Percentiles rank a stretch among this genome's conserved stretches.
These are phyloP conservation scores for Mesopsocus fuscifrons DNA, from an alignment of 2,888 invertebrate genomes.

Conservation along the genomic window DNA sequence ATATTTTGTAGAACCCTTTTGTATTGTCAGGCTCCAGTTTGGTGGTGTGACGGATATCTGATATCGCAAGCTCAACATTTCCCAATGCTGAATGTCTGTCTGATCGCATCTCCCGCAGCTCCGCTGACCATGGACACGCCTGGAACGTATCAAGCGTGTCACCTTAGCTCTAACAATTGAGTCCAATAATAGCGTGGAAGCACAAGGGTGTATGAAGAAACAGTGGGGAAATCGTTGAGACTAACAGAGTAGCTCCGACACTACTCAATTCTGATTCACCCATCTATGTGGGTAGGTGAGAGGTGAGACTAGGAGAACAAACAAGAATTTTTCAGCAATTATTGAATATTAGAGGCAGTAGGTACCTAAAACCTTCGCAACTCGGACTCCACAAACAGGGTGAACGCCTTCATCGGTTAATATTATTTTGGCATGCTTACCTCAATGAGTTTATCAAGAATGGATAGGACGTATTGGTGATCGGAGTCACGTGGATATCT, in stretches of 20 bases:
- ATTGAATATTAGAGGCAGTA: too few relatives aligned
- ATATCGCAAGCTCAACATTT: slow-evolving; percentile 69
- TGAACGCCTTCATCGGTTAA: not conserved
- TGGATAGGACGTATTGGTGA: slow-evolving; percentile 36
- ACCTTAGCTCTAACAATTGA: not conserved
- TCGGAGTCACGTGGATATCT: slow-evolving; percentile 36
- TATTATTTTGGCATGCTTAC: slow-evolving; percentile 19
- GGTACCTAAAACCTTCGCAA: too few relatives aligned
- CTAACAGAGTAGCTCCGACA: not conserved
- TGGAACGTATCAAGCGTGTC: slow-evolving; percentile 19
- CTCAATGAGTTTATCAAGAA: slow-evolving; percentile 50
- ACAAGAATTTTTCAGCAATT: too few relatives aligned
- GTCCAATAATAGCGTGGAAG: not conserved
- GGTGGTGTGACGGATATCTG: slow-evolving; percentile 77
- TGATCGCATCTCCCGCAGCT: slow-evolving; percentile 66
- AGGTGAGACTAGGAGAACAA: too few relatives aligned
- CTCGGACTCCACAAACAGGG: too few relatives aligned
- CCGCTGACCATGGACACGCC: slow-evolving; percentile 74
- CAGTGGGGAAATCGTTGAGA: not conserved
- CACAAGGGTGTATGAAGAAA: not conserved
- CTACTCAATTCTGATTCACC: not conserved
- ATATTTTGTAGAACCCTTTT: slow-evolving; percentile 63
- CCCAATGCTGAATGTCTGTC: slow-evolving; percentile 63
- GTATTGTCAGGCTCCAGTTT: slow-evolving; percentile 86
- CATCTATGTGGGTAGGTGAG: not conserved